phyloP scores from a whole-genome alignment of 64 coral and sea anemone species.

The Montipora efflorescens region DNA sequence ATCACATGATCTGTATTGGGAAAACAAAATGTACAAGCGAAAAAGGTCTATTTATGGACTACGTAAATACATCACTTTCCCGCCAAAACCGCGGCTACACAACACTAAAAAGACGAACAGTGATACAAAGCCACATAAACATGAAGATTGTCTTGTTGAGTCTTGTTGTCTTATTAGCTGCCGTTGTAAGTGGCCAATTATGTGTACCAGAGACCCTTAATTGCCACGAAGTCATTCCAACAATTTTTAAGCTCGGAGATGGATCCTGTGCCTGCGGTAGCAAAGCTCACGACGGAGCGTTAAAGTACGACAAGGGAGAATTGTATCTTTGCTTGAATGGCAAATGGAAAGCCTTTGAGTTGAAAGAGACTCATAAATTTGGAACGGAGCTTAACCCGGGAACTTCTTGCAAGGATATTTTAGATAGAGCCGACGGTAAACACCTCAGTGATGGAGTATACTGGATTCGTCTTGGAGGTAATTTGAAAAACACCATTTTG shows the following conservation, averaged over 20 bases:
- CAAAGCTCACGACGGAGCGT: neutral
- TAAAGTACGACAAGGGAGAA: neutral
- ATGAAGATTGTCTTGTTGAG: no score
- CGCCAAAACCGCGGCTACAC: no score
- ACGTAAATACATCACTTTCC: no score
- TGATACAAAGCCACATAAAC: no score
- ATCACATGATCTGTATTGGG: no score
- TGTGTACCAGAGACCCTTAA: conserved; percentile 9
- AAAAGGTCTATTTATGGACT: no score
- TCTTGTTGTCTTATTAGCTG: neutral
- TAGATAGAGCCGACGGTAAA: neutral
- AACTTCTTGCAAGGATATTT: conserved; percentile 11
- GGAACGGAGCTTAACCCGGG: neutral
- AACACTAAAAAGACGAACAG: no score
- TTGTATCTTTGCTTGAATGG: neutral
- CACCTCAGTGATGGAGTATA: conserved; percentile 14
- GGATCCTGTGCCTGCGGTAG: neutral
- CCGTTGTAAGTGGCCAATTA: neutral
- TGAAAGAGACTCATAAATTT: neutral
- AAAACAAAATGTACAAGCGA: no score
- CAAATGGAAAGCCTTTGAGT: neutral
- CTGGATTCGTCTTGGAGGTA: neutral
- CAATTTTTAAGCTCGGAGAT: conserved; percentile 7
- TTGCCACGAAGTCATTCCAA: neutral
- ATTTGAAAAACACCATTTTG: no score